Base-by-base conservation (phyloP, 2,797 vertebrate genomes). In the Heteromormyrus szaboi region DNA sequence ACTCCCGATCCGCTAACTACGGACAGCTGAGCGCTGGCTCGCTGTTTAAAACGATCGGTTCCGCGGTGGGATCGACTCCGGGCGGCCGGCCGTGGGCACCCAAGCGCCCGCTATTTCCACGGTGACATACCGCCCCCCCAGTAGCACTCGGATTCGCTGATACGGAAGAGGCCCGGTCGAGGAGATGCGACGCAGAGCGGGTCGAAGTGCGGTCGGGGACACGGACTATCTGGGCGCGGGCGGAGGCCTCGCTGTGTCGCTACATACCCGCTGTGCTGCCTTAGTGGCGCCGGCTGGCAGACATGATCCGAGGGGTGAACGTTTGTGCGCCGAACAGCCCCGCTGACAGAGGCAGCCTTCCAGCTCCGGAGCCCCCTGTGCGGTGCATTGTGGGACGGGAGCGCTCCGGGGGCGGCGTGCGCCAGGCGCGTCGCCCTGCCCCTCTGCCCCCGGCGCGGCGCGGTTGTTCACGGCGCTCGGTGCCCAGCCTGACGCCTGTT, bases 271-370 rank as follows among this genome's bases (percentile, higher is more conserved):
- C 88, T 89, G 11, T 37, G 90, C 90, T 91, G 89, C 86, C 86
- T 90, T 85, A 88, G 59, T 93, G 94, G 87, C 89, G 87, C 92
- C 90, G 91, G 90, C 90, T 90, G 90, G 90, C 88, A 92, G 92
- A 93, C 95, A 95, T 96, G 92, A 92, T 94, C 94, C 92, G 92
- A 92, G 91, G 6, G 93, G 92, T 92, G 94, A 91, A 93, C 95
- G 93, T 94, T 94, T 93, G 25, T 89, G 33, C 68, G 91, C 92
- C 93, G 91, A 86, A 65, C 46, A 86, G 62, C 84, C 76, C 87
- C 44, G 76, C 83, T 90, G 90, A 90, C 90, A 87, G 90, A 89
- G 37, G 54, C 85, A 86, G 25, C 85, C 84, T 41, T 83, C 51
- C 2, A 41, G 53, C 88, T 54, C 46, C 51, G 19, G 41, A 65